These are phyloP conservation scores for Drosophila maculinotata DNA, from an alignment of 2,888 invertebrate species.

Conservation along the genomic window DNA sequence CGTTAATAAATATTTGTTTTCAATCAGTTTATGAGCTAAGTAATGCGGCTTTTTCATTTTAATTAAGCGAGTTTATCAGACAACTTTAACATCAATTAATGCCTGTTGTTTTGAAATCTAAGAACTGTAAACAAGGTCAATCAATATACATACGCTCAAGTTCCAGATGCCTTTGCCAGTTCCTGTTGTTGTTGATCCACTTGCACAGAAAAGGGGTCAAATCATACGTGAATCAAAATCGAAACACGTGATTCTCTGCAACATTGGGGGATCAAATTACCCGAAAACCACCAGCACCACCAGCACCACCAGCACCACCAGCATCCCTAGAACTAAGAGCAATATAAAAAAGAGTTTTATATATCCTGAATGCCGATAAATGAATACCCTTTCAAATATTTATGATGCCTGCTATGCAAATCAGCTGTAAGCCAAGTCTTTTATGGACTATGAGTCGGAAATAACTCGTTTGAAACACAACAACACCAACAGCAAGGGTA, in stretches of 20 bases:
- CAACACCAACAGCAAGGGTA: not conserved
- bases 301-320: slow-evolving; percentile 23
- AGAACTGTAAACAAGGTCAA: slow-evolving; percentile 72
- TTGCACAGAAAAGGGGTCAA: slow-evolving; percentile 63
- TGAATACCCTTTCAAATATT: slow-evolving; percentile 2
- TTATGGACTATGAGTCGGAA: too few relatives aligned
- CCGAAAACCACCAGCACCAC: slow-evolving; percentile 40
- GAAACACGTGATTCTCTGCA: slow-evolving; percentile 71
- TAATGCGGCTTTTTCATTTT: slow-evolving; percentile 37
- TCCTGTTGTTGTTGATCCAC: slow-evolving; percentile 28
- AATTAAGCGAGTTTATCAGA: slow-evolving; percentile 67
- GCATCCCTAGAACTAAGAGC: slow-evolving; percentile 11
- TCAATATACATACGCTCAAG: slow-evolving; percentile 29
- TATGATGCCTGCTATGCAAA: too few relatives aligned
- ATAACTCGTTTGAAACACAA: too few relatives aligned
- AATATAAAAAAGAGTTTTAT: not conserved
- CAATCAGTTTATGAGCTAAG: slow-evolving; percentile 54
- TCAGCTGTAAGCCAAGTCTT: too few relatives aligned
- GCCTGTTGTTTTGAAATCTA: slow-evolving; percentile 65
- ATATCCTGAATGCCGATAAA: not conserved
- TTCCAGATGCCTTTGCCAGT: slow-evolving; percentile 43
- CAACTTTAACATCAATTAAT: slow-evolving; percentile 68
- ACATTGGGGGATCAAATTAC: slow-evolving; percentile 76
- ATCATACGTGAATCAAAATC: slow-evolving; percentile 64
- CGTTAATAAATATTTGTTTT: slow-evolving; percentile 26